Evolutionary conservation across 2,113 vertebrate genomes (phyloP), one percentile per base, ranked within the genome.

Genomic region (Pseudorasbora parva): DNA sequence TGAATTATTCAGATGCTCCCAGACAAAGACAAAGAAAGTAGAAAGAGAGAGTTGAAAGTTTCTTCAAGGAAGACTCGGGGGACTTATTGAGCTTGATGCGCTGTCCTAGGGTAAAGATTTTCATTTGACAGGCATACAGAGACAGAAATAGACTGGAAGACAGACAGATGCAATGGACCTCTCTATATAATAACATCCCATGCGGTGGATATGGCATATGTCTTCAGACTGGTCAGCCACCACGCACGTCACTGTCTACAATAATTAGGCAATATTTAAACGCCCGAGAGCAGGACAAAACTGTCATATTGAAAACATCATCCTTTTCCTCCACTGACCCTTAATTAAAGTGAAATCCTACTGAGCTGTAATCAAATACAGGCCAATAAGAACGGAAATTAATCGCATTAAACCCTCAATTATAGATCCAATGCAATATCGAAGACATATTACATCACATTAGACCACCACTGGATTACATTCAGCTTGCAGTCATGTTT

Each of bases 351-450:
- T 3, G 10, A 72, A 45, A 41, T 81, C 19, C 41, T 49, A 23
- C 54, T 23, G 12, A 66, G 30, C n/a, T n/a, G 23, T 82, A 84
- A 87, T 87, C 37, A 57, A 78, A 77, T 68, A 83, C 57, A 8
- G 30, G 9, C 5, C 45, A 78, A 68, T 78, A 87, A 78, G 73
- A 77, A 69, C 10, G 30, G 82, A 87, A 84, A 79, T 78, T 68
- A 75, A 85, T 85, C 41, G n/a, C 47, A 85, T 87, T n/a, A 82
- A 41, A 51, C 47, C 74, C 47, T 66, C 37, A 45, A 73, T 69
- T 43, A 56, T 27, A 54, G 41, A 66, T 9, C 8, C n/a, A 68
- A 80, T 21, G 0, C 27, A 73, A 64, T 57, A 66, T 45, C 54
- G 27, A 33, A 19, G 27, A 30, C 41, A 1, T 62, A 64, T 78